Conservation (phyloP, 2,113 vertebrate species). For the Ictalurus punctatus region DNA sequence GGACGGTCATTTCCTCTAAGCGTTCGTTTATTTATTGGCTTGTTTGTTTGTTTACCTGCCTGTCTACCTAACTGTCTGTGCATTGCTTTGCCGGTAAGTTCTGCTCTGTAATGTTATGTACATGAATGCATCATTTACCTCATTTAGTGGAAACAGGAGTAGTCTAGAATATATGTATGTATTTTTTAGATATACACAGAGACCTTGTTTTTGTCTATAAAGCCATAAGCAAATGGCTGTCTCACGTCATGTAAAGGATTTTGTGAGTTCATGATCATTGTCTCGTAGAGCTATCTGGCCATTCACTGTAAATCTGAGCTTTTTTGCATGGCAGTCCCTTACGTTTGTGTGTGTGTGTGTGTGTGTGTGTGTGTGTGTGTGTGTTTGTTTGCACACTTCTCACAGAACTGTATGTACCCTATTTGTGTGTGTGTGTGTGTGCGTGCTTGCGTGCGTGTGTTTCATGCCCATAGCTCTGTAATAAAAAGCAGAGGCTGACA, state of each 20-base stretch:
- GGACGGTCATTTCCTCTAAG: too few relatives aligned
- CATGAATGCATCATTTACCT: neutral
- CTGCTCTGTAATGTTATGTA: neutral
- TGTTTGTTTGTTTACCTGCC: neutral
- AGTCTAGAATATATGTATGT: neutral
- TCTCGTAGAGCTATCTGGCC: constrained; percentile 71
- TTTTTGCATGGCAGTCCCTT: constrained; percentile 52
- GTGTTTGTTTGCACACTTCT: neutral
- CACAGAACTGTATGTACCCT: neutral
- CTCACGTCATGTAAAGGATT: constrained; percentile 54
- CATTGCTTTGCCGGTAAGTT: neutral
- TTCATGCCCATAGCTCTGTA: constrained; percentile 48
- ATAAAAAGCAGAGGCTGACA: constrained; percentile 35
- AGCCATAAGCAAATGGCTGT: neutral
- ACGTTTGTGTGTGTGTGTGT: neutral
- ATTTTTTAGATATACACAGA: neutral
- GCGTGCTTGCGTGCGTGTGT: constrained; percentile 26
- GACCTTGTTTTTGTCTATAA: constrained; percentile 67
- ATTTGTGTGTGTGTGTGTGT: constrained; percentile 25
- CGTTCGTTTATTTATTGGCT: neutral
- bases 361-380: neutral
- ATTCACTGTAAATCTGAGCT: constrained; percentile 71
- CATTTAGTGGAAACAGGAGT: neutral
- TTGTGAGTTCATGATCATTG: constrained; percentile 75
- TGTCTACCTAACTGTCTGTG: neutral